A percentile compares a stretch with the other conserved stretches of the same genome.
Conservation (phyloP, 1,140 invertebrate genomes). For the Holcopasites calliopsidis region DNA sequence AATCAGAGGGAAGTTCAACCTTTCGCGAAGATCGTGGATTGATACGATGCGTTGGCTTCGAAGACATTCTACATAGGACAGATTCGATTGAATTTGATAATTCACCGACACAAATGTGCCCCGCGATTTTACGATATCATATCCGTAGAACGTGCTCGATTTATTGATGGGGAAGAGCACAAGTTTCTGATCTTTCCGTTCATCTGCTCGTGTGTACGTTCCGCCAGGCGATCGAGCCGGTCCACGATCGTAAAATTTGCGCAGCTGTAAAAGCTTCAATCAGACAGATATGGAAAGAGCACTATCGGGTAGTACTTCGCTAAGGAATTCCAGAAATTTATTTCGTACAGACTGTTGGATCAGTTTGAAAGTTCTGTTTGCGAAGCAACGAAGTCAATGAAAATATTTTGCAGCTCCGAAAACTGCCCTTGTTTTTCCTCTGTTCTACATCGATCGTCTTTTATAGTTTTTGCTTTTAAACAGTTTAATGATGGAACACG, state of each 20-base stretch:
- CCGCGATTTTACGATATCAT: no score
- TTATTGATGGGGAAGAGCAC: not conserved
- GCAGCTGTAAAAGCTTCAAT: constrained; percentile 33
- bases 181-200: not conserved
- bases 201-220: constrained; percentile 10
- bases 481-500: no score
- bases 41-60: no score
- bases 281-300: not conserved
- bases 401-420: constrained; percentile 22
- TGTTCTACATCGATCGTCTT: constrained; percentile 18
- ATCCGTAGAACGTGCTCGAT: not conserved
- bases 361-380: constrained; percentile 25
- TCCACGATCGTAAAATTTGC: constrained; percentile 31
- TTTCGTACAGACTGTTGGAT: not conserved
- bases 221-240: constrained; percentile 5
- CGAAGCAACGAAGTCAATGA: constrained; percentile 6
- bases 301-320: not conserved
- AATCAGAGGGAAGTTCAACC: not conserved
- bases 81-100: no score
- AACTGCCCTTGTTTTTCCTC: no score
- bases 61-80: no score
- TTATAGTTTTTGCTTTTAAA: no score
- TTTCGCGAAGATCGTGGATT: no score
- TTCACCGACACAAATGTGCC: no score
- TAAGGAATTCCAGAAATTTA: constrained; percentile 36